Conservation (phyloP, 2,888 invertebrate genomes). For the Dryobota labecula region DNA sequence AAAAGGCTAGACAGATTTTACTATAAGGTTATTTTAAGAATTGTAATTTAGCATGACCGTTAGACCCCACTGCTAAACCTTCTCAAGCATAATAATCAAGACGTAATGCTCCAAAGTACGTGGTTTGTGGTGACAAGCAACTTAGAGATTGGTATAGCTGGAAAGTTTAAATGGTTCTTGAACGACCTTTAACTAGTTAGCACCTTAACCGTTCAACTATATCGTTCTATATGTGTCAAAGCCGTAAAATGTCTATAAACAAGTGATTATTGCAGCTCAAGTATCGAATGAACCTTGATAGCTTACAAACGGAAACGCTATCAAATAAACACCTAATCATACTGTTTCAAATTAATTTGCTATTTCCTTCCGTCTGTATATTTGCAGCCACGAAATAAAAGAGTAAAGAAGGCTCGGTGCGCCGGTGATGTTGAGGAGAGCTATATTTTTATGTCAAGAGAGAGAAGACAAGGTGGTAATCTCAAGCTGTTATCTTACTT, state of each 20-base stretch:
- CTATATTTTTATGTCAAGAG: too few species aligned
- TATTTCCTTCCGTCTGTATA: slow-evolving; percentile 48
- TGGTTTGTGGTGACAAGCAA: background rate
- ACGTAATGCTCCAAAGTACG: background rate
- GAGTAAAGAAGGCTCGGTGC: background rate
- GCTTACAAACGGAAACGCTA: slow-evolving; percentile 42
- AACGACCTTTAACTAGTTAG: slow-evolving; percentile 17
- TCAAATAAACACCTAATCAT: slow-evolving; percentile 42
- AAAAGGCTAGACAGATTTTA: background rate
- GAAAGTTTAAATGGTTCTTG: background rate
- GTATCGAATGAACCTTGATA: slow-evolving; percentile 45
- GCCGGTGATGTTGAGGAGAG: background rate
- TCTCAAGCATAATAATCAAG: background rate
- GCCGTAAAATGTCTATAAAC: slow-evolving; percentile 36
- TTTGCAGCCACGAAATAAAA: background rate
- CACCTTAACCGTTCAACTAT: slow-evolving; percentile 8
- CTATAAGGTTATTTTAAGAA: background rate
- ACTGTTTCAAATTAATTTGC: slow-evolving; percentile 40
- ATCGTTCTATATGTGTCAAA: slow-evolving; percentile 37
- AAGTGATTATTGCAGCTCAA: slow-evolving; percentile 32
- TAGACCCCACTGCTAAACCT: background rate
- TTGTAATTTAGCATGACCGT: background rate
- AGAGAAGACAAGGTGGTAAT: background rate
- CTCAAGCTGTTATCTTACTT: too few species aligned
- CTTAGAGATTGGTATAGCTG: background rate